Evolutionary conservation across 2,888 invertebrate genomes (phyloP), one percentile per base, ranked within the genome.

Genomic region (Xestia rhomboidea): DNA sequence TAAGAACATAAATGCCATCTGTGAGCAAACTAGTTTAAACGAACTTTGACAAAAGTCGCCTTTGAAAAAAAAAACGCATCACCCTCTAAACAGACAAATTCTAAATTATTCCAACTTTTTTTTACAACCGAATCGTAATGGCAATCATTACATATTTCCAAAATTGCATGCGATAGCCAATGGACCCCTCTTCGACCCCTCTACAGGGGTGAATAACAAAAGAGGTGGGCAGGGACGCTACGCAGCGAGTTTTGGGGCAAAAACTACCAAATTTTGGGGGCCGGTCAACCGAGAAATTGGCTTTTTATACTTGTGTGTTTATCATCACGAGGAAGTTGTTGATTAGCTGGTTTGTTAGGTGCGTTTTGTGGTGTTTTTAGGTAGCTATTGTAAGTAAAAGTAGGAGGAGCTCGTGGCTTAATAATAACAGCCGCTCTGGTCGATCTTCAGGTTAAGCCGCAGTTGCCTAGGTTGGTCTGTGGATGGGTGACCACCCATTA

Each of bases 231-330:
- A 85, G 92, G 87, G 79, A 87, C 89, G 41, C n/a, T 21, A 41
- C 41, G n/a, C 21, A 34, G 82, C 77, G 81, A 70, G 77, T 92
- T 94, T 94, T 93, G 92, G 94, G 93, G 93, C 87, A 91, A 94
- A 94, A 91, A 86, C 86, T 82, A 79, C 86, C 83, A 86, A 91
- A 87, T 85, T 85, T 64, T 85, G 79, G 90, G 91, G 92, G 88
- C 85, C 91, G 93, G 92, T 91, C 92, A 91, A 84, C 86, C 90
- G 88, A 82, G 79, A 92, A 93, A 93, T 93, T 91, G 83, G 46
- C 77, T 89, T 91, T 90, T 90, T 85, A n/a, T 77, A 51, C 81
- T 68, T 71, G 68, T 51, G 49, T 77, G 38, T 69, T 79, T 82
- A 54, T 77, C 76, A 70, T 68, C 34, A 38, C 11, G 21, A 79